Base-by-base conservation (phyloP, 2,888 invertebrate species). In the Coenonympha arcania region DNA sequence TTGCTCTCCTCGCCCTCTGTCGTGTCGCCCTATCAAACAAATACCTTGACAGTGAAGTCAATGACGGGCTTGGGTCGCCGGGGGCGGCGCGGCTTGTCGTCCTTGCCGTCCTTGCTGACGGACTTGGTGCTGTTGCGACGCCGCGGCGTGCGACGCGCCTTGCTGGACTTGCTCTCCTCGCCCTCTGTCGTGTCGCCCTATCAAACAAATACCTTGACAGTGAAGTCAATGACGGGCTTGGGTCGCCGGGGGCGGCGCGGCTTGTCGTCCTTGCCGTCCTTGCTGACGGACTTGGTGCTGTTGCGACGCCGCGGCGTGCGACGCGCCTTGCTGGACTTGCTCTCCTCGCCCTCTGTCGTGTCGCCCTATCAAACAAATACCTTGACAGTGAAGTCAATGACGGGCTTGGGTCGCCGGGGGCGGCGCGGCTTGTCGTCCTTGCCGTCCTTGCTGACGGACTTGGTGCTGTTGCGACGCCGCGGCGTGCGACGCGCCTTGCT, bases 361-460 rank as follows among this genome's bases (percentile, higher is more conserved):
- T n/a, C n/a, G n/a, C n/a, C n/a, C n/a, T n/a, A n/a, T n/a, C n/a
- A n/a, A n/a, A n/a, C n/a, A n/a, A n/a, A n/a, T n/a, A n/a, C 30
- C 82, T 87, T 87, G 46, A 87, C 79, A 4, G 90, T 89, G 71
- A 90, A 90, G 55, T 89, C 89, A 19, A 89, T 86, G 49, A 83
- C 79, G 0, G 83, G 80, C 6, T 76, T 69, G 8, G 77, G 78
- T 0, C 80, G 70, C 59, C 73, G 75, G 46, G 73, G 64, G 19
- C 81, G 76, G 5, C 78, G 65, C 28, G 76, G 76, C 18, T 68
- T 64, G 22, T 64, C 67, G 3, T 65, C 62, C 46, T 61, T 61
- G 26, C 48, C 59, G 8, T 72, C 76, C 57, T 80, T 81, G 64
- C 66, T 66, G 55, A 69, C 67, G 0, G 81, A 75, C 65, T 80